These are phyloP conservation scores for Scaptodrosophila latifasciaeformis DNA, from an alignment of 2,888 invertebrate genomes.

Conservation along the genomic window DNA sequence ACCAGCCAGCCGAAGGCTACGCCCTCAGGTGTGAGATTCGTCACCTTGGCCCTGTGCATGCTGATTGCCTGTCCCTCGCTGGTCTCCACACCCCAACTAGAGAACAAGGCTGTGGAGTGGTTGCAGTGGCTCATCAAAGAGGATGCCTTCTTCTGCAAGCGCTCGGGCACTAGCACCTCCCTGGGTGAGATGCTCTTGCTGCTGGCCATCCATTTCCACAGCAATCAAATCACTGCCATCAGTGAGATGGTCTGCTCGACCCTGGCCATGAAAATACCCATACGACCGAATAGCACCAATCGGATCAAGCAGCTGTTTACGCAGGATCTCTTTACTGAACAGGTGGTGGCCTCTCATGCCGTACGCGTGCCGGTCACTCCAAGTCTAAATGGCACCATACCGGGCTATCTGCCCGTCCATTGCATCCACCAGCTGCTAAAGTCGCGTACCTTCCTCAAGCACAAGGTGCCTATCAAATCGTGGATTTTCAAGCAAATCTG, in stretches of 20 bases:
- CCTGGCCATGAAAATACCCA: slow-evolving; percentile 94
- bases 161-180: slow-evolving; percentile 89
- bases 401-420: slow-evolving; percentile 95
- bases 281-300: slow-evolving; percentile 88
- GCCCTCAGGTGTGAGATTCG: slow-evolving; percentile 94
- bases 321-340: slow-evolving; percentile 97
- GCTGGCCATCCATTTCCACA: slow-evolving; percentile 98
- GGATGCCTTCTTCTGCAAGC: slow-evolving; percentile 91
- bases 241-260: slow-evolving; percentile 95
- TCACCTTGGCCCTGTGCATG: slow-evolving; percentile 94
- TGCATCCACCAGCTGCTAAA: slow-evolving; percentile 96
- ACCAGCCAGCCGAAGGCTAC: slow-evolving; percentile 92
- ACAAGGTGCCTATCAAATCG: slow-evolving; percentile 95
- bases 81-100: slow-evolving; percentile 84
- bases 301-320: slow-evolving; percentile 95
- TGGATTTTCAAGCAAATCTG: slow-evolving; percentile 98
- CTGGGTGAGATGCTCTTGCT: slow-evolving; percentile 96
- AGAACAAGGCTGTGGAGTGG: slow-evolving; percentile 93
- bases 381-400: slow-evolving; percentile 89
- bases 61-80: slow-evolving; percentile 94
- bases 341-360: slow-evolving; percentile 96
- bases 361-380: slow-evolving; percentile 96
- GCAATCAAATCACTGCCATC: slow-evolving; percentile 93
- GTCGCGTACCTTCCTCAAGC: slow-evolving; percentile 95
- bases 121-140: slow-evolving; percentile 94